A percentile compares a stretch with the other conserved stretches of the same genome.
Evolutionary conservation across 2,113 vertebrate genomes (phyloP).

Genomic region (Marmota flaviventris): DNA sequence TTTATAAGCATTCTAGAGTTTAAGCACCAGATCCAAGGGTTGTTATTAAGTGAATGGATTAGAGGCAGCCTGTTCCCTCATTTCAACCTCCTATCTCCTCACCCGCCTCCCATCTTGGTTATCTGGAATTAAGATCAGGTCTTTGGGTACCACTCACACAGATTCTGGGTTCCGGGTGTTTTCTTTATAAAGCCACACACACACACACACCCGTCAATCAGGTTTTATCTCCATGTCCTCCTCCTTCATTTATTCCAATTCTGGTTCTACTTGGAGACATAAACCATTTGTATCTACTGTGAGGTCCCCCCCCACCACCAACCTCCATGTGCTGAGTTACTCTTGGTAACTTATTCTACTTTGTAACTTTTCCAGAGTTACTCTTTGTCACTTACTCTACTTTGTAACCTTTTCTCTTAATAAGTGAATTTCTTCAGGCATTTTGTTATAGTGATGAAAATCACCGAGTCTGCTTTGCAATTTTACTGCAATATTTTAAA

Average conservation of each 20-base stretch:
- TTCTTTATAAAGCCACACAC: no score
- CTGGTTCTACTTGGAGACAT: background rate
- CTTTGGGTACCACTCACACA: background rate
- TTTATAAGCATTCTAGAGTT: background rate
- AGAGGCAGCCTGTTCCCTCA: conserved; percentile 20
- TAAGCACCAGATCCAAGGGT: conserved; percentile 63
- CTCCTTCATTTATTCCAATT: background rate
- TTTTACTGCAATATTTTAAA: background rate
- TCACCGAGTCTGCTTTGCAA: background rate
- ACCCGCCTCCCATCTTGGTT: background rate
- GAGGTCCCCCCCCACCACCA: fast-evolving
- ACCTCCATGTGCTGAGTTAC: background rate
- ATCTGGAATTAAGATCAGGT: conserved; percentile 59
- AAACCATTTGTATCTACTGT: fast-evolving
- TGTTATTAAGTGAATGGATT: conserved; percentile 44
- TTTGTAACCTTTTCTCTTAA: background rate
- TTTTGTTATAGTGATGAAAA: background rate
- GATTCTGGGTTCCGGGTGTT: no score
- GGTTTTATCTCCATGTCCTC: no score
- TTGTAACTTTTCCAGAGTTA: background rate
- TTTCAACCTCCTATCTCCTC: fast-evolving
- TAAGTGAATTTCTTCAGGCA: background rate
- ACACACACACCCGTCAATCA: no score
- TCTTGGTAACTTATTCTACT: no score
- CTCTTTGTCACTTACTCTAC: no score